Evolutionary conservation across 2,888 invertebrate species (phyloP).

Genomic region (Netelia virgata): DNA sequence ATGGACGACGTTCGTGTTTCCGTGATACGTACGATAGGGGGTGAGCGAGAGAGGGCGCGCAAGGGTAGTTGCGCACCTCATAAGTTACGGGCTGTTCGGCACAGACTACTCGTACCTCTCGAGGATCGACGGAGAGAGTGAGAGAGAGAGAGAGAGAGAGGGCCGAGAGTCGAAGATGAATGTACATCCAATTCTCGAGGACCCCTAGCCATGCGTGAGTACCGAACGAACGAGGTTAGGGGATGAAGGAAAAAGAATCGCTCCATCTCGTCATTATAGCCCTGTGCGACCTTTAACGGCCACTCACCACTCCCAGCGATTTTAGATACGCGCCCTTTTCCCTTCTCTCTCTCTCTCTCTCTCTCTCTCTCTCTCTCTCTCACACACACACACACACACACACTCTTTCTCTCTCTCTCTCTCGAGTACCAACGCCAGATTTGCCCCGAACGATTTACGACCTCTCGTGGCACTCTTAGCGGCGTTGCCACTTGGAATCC

Average conservation of each 20-base stretch:
- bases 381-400: too few species aligned
- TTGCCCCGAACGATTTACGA: constrained; percentile 50
- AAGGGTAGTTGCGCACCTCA: constrained; percentile 68
- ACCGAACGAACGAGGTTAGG: constrained; percentile 44
- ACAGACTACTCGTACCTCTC: constrained; percentile 33
- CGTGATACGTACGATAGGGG: neutral
- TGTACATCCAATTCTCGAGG: constrained; percentile 73
- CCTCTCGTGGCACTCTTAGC: constrained; percentile 2
- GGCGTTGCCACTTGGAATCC: constrained; percentile 38
- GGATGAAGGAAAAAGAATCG: constrained; percentile 36
- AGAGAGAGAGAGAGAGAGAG: neutral
- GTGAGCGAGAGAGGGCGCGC: constrained; percentile 32
- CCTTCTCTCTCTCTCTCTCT: constrained; percentile 1
- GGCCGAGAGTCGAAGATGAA: constrained; percentile 72
- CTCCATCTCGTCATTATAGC: constrained; percentile 52
- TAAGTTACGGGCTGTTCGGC: constrained; percentile 61
- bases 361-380: neutral
- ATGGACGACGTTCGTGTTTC: constrained; percentile 34
- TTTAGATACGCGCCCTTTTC: constrained; percentile 49
- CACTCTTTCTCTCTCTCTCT: neutral
- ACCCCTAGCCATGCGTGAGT: constrained; percentile 58
- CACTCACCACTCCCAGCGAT: constrained; percentile 68
- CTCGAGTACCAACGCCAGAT: constrained; percentile 29
- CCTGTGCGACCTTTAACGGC: constrained; percentile 60
- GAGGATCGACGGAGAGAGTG: neutral